Evolutionary conservation across 2,888 invertebrate genomes (phyloP).

Genomic region (Drosophila paracracens): DNA sequence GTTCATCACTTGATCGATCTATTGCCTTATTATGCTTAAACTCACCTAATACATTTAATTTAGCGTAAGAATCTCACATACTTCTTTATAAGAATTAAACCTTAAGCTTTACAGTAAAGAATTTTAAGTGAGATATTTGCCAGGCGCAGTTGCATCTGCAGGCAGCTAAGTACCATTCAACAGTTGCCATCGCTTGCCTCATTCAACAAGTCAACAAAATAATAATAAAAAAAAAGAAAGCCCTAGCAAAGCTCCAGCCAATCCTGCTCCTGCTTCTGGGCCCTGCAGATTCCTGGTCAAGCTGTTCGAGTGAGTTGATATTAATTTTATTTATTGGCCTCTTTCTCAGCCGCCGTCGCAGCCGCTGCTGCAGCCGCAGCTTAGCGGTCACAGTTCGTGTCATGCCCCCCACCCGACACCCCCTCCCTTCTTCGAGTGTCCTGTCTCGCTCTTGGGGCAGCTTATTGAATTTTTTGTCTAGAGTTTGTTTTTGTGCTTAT

Average conservation of each 20-base stretch:
- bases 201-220: slow-evolving; percentile 76
- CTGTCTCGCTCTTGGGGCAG: slow-evolving; percentile 37
- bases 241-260: slow-evolving; percentile 32
- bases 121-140: slow-evolving; percentile 22
- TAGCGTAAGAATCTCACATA: not conserved
- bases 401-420: slow-evolving; percentile 19
- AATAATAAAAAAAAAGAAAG: slow-evolving; percentile 48
- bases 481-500: slow-evolving; percentile 73
- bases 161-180: slow-evolving; percentile 59
- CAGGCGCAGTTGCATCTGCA: not conserved
- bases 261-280: not conserved
- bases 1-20: not conserved
- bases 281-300: slow-evolving; percentile 50
- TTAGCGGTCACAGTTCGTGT: slow-evolving; percentile 64
- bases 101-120: not conserved
- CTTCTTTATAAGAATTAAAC: not conserved
- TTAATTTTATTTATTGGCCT: slow-evolving; percentile 80
- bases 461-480: slow-evolving; percentile 78
- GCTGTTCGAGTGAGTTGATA: slow-evolving; percentile 73
- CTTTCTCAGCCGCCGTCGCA: slow-evolving; percentile 28
- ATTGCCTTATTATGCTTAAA: not conserved
- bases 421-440: not conserved
- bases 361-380: slow-evolving; percentile 17
- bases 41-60: not conserved
- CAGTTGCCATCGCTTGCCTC: slow-evolving; percentile 58